Base-by-base conservation (phyloP, 2,888 invertebrate genomes). In the Synanthedon tipuliformis region DNA sequence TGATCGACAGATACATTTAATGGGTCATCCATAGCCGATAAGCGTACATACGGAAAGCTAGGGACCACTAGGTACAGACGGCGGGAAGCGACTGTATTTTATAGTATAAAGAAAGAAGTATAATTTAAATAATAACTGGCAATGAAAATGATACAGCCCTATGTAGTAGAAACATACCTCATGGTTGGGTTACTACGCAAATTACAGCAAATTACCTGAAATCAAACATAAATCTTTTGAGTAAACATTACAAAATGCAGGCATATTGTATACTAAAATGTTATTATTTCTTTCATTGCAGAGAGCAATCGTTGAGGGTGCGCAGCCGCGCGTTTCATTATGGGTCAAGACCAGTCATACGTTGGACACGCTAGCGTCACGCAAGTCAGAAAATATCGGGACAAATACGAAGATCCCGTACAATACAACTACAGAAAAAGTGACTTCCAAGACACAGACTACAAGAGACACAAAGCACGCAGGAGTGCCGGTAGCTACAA, bases 261-360 rank as follows among this genome's bases (percentile, higher is more conserved):
- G 4, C 8, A 15, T 49, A 50, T 16, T 13, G 45, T 45, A 45
- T 40, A 12, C 13, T 40, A 40, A 51, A 15, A 48, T 34, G 12
- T 4, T 8, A 13, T 61, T 34, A 34, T 59, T 64, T 55, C 55
- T 57, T 23, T 57, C n/a, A 50, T 81, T 83, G 40, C 85, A 86
- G 86, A 69, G 73, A 74, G 63, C 70, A 66, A 63, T 60, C 61
- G 58, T 58, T 63, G 55, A 62, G 65, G 65, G 66, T 66, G 72
- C 72, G 74, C 74, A 60, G 58, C 56, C 73, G 73, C 76, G 65
- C 73, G 52, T 59, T 61, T 53, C 73, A 81, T 60, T 72, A 86
- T 87, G 87, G 87, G 86, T 64, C 87, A 86, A 67, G 84, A 86
- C 58, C 86, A 86, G 64, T 87, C 87, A 51, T 82, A 77, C 69